Evolutionary conservation across 2,888 invertebrate genomes (phyloP).

Genomic region (Halocaridina rubra): DNA sequence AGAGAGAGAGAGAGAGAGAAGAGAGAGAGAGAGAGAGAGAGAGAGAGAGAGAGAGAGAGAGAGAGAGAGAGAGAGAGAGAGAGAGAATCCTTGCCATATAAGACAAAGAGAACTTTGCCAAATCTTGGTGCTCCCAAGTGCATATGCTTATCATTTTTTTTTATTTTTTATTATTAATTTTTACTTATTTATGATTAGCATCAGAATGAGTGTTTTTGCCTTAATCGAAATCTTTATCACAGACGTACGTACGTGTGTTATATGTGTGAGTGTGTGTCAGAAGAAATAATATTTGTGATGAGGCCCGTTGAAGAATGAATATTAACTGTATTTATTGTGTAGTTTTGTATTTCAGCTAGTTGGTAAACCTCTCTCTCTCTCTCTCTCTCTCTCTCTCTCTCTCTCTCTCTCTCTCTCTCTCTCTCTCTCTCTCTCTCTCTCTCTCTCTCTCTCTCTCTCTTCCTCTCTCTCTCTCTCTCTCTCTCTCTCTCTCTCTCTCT

Average conservation of each 20-base stretch:
- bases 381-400: background rate
- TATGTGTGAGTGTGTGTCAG: no score
- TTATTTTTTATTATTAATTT: no score
- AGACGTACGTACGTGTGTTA: no score
- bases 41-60: background rate
- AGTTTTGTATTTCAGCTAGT: background rate
- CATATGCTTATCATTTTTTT: no score
- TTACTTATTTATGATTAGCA: no score
- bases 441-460: background rate
- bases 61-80: slow-evolving; percentile 3
- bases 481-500: background rate
- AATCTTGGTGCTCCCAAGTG: no score
- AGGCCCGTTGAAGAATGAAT: no score
- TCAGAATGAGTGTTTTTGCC: no score
- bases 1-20: background rate
- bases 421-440: background rate
- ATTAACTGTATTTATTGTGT: no score
- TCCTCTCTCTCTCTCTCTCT: background rate
- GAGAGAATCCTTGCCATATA: background rate
- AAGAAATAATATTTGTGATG: no score
- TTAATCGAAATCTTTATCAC: no score
- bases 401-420: background rate
- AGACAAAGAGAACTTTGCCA: background rate
- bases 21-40: background rate
- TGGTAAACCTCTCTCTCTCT: background rate